Conservation (phyloP, 2,797 vertebrate genomes). For the Mus minutoides region DNA sequence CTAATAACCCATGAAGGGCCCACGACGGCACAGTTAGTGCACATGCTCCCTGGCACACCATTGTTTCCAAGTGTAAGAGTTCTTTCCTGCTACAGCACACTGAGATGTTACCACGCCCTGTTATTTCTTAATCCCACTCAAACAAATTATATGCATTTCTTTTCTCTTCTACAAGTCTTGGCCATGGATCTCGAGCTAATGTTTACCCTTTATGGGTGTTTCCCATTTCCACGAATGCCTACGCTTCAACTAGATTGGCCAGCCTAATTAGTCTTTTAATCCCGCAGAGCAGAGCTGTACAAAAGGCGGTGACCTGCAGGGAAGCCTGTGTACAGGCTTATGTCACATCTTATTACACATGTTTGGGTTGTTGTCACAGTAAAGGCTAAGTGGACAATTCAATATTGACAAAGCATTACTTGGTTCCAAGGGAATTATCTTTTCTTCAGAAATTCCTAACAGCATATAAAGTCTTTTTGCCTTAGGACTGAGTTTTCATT, state of each 20-base stretch:
- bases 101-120: background rate
- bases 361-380: background rate
- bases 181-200: conserved; percentile 48
- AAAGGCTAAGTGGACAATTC: background rate
- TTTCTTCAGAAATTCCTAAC: conserved; percentile 16
- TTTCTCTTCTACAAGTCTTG: conserved; percentile 48
- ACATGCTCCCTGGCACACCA: background rate
- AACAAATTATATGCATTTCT: conserved; percentile 36
- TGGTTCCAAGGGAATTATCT: background rate
- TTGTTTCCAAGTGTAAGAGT: conserved; percentile 33
- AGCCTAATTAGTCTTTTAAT: conserved; percentile 57
- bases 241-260: conserved; percentile 16
- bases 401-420: conserved; percentile 4
- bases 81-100: conserved; percentile 24
- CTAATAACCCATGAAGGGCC: background rate
- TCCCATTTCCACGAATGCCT: conserved; percentile 40
- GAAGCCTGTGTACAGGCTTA: background rate
- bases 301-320: background rate
- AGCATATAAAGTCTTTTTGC: background rate
- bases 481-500: background rate
- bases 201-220: background rate
- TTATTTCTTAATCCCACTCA: background rate
- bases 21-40: background rate
- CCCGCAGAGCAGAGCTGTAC: background rate
- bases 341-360: background rate